phyloP scores from a whole-genome alignment of 2,113 vertebrate species.

The Phalacrocorax brasilianus region DNA sequence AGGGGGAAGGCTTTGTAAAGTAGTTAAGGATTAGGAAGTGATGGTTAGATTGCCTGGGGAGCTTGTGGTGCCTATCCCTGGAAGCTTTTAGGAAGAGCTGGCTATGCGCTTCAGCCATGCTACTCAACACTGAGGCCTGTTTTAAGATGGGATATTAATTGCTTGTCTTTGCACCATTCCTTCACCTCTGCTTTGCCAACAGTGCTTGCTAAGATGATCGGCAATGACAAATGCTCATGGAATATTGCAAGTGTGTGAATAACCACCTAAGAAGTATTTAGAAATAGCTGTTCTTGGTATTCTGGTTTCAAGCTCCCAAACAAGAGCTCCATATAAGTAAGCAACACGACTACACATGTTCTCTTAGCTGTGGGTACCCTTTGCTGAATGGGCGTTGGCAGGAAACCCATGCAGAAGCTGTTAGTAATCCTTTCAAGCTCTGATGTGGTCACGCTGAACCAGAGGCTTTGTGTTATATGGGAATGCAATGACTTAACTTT shows the following conservation, averaged over 20 bases:
- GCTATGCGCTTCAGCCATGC: neutral
- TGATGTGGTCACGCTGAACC: conserved; percentile 13
- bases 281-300: neutral
- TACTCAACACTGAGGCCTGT: neutral
- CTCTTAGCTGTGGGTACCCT: neutral
- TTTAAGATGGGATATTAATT: neutral
- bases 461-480: neutral
- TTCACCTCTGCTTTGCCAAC: neutral
- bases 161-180: neutral
- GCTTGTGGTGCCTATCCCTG: neutral
- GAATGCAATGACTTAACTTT: conserved; percentile 2
- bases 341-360: neutral
- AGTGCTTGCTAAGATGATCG: neutral
- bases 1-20: neutral
- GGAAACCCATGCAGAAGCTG: neutral
- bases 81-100: neutral
- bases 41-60: neutral
- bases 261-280: neutral
- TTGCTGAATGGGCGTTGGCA: neutral
- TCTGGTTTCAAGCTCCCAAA: neutral
- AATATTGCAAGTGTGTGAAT: neutral
- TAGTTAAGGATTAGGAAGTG: neutral
- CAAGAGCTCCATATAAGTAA: neutral
- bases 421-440: neutral
- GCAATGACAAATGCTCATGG: neutral